Evolutionary conservation across 2,113 vertebrate species (phyloP).

Genomic region (Mustelus asterias): DNA sequence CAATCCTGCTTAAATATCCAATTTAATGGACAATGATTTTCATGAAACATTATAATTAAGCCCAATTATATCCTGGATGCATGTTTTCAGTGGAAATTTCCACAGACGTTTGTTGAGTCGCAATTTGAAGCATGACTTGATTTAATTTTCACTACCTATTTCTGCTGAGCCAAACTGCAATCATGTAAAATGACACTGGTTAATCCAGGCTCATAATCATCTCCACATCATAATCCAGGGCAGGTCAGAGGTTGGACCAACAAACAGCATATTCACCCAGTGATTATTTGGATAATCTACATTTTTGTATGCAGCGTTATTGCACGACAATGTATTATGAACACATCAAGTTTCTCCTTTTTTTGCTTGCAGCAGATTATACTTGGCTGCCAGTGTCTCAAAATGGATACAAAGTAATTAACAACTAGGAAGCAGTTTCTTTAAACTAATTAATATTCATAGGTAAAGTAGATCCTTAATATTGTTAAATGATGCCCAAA

Average conservation of each 20-base stretch:
- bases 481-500: not conserved
- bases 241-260: not conserved
- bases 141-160: not conserved
- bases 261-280: not conserved
- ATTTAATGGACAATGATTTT: not conserved
- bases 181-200: not conserved
- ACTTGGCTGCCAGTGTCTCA: not conserved
- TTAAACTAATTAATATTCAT: not conserved
- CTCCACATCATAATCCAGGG: no score
- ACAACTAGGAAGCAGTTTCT: not conserved
- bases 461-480: not conserved
- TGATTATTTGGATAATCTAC: not conserved
- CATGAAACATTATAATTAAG: not conserved
- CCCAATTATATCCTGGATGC: not conserved
- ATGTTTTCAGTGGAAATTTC: not conserved
- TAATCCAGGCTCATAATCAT: no score
- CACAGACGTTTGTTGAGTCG: not conserved
- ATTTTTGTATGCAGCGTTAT: not conserved
- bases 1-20: not conserved
- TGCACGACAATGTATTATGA: not conserved
- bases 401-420: not conserved
- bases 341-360: not conserved
- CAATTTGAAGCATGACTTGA: not conserved
- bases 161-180: not conserved
- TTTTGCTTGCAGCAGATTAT: not conserved